These are phyloP conservation scores for Octonoba sinensis DNA, from an alignment of 2,888 invertebrate species.

Conservation along the genomic window DNA sequence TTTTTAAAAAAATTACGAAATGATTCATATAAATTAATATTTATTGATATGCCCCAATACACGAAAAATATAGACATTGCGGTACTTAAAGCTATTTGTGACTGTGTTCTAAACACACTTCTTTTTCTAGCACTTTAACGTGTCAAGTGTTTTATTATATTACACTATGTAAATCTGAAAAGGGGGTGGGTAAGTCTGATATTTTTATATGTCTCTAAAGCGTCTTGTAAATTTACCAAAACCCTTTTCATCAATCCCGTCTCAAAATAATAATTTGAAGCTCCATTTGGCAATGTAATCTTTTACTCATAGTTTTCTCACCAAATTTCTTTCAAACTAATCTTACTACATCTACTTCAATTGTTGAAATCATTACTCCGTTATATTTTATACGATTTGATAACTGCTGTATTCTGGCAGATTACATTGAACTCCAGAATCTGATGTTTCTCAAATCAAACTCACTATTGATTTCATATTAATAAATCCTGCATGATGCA, in stretches of 20 bases:
- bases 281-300: conserved; percentile 37
- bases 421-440: too few relatives aligned
- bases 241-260: conserved; percentile 35
- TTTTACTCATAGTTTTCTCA: conserved; percentile 50
- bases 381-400: too few relatives aligned
- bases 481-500: too few relatives aligned
- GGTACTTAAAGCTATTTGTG: conserved; percentile 1
- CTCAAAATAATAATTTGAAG: conserved; percentile 34
- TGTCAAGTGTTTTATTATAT: conserved; percentile 37
- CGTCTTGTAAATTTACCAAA: conserved; percentile 42
- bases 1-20: too few relatives aligned
- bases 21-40: too few relatives aligned
- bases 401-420: too few relatives aligned
- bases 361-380: too few relatives aligned
- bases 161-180: conserved; percentile 43
- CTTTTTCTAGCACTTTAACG: conserved; percentile 42
- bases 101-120: conserved; percentile 57
- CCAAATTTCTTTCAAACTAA: neutral
- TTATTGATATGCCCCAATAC: too few relatives aligned
- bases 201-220: conserved; percentile 60
- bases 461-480: too few relatives aligned
- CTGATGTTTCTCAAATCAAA: too few relatives aligned
- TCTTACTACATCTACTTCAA: too few relatives aligned
- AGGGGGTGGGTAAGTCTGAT: conserved; percentile 41
- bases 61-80: too few relatives aligned